Evolutionary conservation across 2,888 invertebrate species (phyloP), one percentile per base, ranked within the genome.

Genomic region (Oegoconia quadripuncta): DNA sequence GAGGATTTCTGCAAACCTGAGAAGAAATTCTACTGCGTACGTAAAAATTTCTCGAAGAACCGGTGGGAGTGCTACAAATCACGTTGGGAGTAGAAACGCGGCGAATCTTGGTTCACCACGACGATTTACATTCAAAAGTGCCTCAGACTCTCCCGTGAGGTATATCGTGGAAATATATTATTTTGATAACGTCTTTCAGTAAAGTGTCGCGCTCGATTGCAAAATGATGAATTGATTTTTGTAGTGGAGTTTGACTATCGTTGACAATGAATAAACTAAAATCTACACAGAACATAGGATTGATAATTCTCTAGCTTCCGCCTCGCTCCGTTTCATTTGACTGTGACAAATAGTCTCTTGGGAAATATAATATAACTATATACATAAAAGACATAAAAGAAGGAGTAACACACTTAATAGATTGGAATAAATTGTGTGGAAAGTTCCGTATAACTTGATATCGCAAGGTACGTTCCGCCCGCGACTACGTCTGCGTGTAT

Each of bases 51-150:
- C 31, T 14, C 16, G 32, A 27, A 16, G n/a, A 30, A 16, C 28
- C 23, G 12, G 22, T 14, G 20, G 15, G 30, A 17, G 34, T 28
- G 33, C 41, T 23, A 42, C 41, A 42, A 42, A 42, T 42, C 41
- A 42, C 27, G 26, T 27, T 13, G 17, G 34, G 20, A 31, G 26
- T 33, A 25, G 37, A 34, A 33, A 42, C 23, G 37, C 27, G 34
- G 34, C 31, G 34, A 37, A 33, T 33, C 31, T 18, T 23, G 34
- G 37, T 34, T 37, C 37, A 34, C 30, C 31, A 23, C 20, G 4
- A 17, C 34, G 37, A 37, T 34, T 42, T 37, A 42, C 37, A 37
- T 37, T 27, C 16, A n/a, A 6, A 25, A 18, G 34, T 17, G 13
- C 33, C 17, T 15, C 15, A 23, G 9, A 7, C 11, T n/a, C 22